These are phyloP conservation scores for Sebastes hubbsi DNA, from an alignment of 2,797 vertebrate genomes.

Conservation along the genomic window DNA sequence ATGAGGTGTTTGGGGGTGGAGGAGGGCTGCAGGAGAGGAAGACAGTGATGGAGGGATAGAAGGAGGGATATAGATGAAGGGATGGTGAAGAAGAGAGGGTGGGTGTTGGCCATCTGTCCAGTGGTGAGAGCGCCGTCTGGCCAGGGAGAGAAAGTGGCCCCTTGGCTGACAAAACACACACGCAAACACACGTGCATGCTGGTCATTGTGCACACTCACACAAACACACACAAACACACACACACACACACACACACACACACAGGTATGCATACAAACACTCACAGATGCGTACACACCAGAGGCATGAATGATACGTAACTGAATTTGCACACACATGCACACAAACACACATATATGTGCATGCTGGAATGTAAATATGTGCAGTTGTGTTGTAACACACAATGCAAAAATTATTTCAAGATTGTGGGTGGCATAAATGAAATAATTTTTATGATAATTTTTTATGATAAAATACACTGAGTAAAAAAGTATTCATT, in stretches of 20 bases:
- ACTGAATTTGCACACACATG: neutral
- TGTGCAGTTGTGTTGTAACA: neutral
- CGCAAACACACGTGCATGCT: neutral
- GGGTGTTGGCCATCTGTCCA: conserved; percentile 86
- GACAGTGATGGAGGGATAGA: conserved; percentile 59
- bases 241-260: neutral
- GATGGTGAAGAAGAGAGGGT: conserved; percentile 64
- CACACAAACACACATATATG: neutral
- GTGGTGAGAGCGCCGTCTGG: conserved; percentile 86
- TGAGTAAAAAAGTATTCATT: neutral
- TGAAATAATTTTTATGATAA: too few species aligned
- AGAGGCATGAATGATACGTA: neutral
- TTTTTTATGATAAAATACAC: neutral
- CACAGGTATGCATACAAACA: neutral
- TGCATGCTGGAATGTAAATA: neutral
- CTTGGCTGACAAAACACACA: conserved; percentile 66
- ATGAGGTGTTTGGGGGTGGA: conserved; percentile 60
- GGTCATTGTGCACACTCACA: neutral
- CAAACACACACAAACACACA: neutral
- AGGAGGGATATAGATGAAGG: conserved; percentile 57
- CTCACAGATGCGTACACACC: conserved; percentile 16
- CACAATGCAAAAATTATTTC: neutral
- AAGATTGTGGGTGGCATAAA: too few species aligned
- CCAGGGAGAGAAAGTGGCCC: conserved; percentile 75
- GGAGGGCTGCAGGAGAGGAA: conserved; percentile 52